phyloP scores from a whole-genome alignment of 2,797 vertebrate genomes.

The Chromis chromis region DNA sequence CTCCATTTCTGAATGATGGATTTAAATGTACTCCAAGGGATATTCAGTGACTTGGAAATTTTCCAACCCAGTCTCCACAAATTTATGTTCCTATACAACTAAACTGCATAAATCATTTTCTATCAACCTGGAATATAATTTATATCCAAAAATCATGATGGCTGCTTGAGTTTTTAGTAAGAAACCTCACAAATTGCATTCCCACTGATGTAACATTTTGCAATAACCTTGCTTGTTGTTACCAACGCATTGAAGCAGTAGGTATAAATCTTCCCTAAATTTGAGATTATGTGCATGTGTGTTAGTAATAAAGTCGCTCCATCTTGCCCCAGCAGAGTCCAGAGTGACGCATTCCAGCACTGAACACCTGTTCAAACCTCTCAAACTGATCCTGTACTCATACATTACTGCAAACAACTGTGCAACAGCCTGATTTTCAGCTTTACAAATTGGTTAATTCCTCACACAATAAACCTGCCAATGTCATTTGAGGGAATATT shows the following conservation, averaged over 20 bases:
- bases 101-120: background rate
- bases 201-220: slow-evolving; percentile 1
- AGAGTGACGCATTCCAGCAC: slow-evolving; percentile 33
- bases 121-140: background rate
- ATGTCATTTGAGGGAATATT: slow-evolving; percentile 65
- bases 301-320: slow-evolving; percentile 20
- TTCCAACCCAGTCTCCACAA: too few species aligned
- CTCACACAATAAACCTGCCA: slow-evolving; percentile 65
- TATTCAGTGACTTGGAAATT: too few species aligned
- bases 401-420: slow-evolving; percentile 56
- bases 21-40: too few species aligned
- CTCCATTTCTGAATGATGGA: too few species aligned
- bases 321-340: slow-evolving; percentile 12
- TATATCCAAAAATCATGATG: background rate
- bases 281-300: slow-evolving; percentile 13
- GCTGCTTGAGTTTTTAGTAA: background rate
- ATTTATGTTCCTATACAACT: too few species aligned
- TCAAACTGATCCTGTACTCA: slow-evolving; percentile 49
- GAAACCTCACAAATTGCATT: background rate
- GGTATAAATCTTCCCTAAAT: slow-evolving; percentile 20
- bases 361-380: slow-evolving; percentile 53
- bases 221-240: background rate
- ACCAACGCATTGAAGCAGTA: slow-evolving; percentile 4
- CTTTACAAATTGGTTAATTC: slow-evolving; percentile 73
- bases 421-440: slow-evolving; percentile 66